Conservation (phyloP, 92 coral and sea anemone genomes). For the Palythoa grandiflora region DNA sequence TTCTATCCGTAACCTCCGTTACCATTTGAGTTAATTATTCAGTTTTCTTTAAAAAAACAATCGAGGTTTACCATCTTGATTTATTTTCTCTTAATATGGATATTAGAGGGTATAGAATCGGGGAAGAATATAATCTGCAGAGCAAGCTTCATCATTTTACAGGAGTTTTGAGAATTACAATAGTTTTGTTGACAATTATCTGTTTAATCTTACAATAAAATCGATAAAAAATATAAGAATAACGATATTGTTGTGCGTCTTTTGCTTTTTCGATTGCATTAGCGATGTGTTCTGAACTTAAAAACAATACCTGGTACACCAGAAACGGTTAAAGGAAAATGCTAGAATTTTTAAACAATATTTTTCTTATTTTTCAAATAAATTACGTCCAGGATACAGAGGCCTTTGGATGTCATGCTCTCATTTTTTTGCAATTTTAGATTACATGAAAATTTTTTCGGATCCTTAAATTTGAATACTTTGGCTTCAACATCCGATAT, state of each 20-base stretch:
- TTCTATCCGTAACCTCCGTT: slow-evolving; percentile 11
- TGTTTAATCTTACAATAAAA: slow-evolving; percentile 7
- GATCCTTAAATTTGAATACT: neutral
- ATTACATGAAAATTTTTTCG: neutral
- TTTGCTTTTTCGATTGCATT: slow-evolving; percentile 1
- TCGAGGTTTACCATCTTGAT: slow-evolving; percentile 4
- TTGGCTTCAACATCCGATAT: slow-evolving; percentile 5
- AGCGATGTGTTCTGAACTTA: slow-evolving; percentile 8
- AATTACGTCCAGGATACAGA: neutral
- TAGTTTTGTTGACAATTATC: slow-evolving; percentile 9
- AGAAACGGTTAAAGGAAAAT: slow-evolving; percentile 9
- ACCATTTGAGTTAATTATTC: slow-evolving; percentile 12
- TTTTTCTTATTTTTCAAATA: slow-evolving; percentile 4
- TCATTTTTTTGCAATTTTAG: neutral
- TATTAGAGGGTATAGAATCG: slow-evolving; percentile 6
- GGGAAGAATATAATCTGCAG: slow-evolving; percentile 12
- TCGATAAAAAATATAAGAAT: slow-evolving; percentile 11
- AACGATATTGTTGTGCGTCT: slow-evolving; percentile 11
- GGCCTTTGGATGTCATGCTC: neutral
- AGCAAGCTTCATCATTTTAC: slow-evolving; percentile 10
- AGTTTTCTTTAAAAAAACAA: neutral
- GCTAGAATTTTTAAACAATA: slow-evolving; percentile 9
- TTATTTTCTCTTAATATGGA: slow-evolving; percentile 14
- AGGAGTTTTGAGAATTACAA: slow-evolving; percentile 11
- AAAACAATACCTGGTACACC: slow-evolving; percentile 5